Percentiles rank a stretch among this genome's conserved stretches.
Evolutionary conservation across 2,888 invertebrate genomes (phyloP).

Genomic region (Mechanitis mazaeus): DNA sequence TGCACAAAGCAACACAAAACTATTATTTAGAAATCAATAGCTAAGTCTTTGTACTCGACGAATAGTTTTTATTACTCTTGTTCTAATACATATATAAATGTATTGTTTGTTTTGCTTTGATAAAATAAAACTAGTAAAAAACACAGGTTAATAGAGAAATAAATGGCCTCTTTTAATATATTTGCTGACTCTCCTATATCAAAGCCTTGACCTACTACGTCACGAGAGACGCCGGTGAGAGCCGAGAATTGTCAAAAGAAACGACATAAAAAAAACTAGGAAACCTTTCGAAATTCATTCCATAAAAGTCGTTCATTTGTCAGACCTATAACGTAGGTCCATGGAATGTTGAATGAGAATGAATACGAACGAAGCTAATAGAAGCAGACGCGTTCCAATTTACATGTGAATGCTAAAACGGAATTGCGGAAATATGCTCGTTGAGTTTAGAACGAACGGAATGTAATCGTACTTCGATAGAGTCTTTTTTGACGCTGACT

Average conservation of each 20-base stretch:
- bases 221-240: too few relatives aligned
- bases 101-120: too few relatives aligned
- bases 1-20: too few relatives aligned
- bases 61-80: too few relatives aligned
- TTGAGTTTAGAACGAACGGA: conserved; percentile 20
- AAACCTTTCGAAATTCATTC: conserved; percentile 3
- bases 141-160: too few relatives aligned
- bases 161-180: too few relatives aligned
- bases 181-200: too few relatives aligned
- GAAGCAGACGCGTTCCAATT: conserved; percentile 27
- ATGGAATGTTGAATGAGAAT: conserved; percentile 15
- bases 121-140: too few relatives aligned
- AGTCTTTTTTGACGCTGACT: background rate
- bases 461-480: conserved; percentile 15
- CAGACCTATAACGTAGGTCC: background rate
- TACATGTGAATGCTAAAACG: conserved; percentile 24
- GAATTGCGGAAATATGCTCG: conserved; percentile 25
- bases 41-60: too few relatives aligned
- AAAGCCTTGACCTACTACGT: too few relatives aligned
- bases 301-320: background rate
- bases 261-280: background rate
- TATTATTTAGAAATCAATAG: too few relatives aligned
- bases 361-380: conserved; percentile 25
- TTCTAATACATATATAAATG: too few relatives aligned
- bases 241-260: background rate